These are phyloP conservation scores for Sciurus vulgaris DNA, from an alignment of 2,797 vertebrate genomes.

Conservation along the genomic window DNA sequence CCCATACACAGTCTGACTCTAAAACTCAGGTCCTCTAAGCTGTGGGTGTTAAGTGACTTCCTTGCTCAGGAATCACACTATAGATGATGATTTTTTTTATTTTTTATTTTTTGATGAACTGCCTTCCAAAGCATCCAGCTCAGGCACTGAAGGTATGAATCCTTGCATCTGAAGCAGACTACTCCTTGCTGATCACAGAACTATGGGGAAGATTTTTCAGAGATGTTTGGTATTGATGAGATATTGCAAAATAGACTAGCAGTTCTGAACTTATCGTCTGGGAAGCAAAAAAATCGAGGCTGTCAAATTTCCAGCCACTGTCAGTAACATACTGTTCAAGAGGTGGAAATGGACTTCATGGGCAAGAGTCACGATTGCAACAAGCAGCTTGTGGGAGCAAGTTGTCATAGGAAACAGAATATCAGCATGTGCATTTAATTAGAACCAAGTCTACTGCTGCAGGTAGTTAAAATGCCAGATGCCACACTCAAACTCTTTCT, in stretches of 20 bases:
- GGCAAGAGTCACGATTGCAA: neutral
- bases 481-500: neutral
- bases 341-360: neutral
- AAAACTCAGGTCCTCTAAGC: neutral
- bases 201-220: slow-evolving; percentile 62
- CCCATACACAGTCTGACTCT: neutral
- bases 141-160: neutral
- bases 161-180: neutral
- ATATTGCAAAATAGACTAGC: neutral
- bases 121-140: slow-evolving; percentile 59
- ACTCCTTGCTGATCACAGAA: slow-evolving; percentile 71
- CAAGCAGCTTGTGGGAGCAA: neutral
- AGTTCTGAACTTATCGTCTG: neutral
- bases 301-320: neutral
- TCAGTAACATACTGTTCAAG: neutral
- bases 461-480: slow-evolving; percentile 5
- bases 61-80: slow-evolving; percentile 70
- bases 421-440: slow-evolving; percentile 1
- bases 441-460: neutral
- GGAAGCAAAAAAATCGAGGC: neutral
- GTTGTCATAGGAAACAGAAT: neutral
- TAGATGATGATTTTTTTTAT: slow-evolving; percentile 45
- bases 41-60: slow-evolving; percentile 57
- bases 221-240: slow-evolving; percentile 36
- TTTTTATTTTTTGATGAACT: slow-evolving; percentile 51